Percentiles rank a stretch among this genome's conserved stretches.
Conservation (phyloP, 2,797 vertebrate species). For the Acomys russatus region DNA sequence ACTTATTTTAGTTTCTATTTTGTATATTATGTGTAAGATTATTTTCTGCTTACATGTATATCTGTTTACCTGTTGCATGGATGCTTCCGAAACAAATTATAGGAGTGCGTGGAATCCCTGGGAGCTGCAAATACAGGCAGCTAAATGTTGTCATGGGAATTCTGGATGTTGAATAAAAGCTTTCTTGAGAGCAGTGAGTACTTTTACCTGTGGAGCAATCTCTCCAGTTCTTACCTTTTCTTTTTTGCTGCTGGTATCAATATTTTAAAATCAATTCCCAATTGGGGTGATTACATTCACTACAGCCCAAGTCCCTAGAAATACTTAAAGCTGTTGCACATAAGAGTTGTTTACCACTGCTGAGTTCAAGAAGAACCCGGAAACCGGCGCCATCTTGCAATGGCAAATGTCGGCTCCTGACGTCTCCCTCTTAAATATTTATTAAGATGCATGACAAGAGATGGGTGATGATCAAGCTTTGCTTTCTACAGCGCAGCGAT, state of each 20-base stretch:
- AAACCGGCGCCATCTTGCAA: too few relatives aligned
- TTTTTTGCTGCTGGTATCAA: background rate
- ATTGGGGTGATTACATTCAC: conserved; percentile 17
- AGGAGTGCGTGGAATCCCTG: background rate
- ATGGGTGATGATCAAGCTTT: too few relatives aligned
- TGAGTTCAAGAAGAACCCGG: too few relatives aligned
- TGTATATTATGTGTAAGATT: background rate
- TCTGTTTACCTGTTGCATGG: background rate
- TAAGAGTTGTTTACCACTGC: too few relatives aligned
- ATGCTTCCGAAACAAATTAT: fast-evolving
- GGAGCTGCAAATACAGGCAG: background rate
- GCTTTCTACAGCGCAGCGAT: too few relatives aligned
- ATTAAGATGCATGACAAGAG: too few relatives aligned
- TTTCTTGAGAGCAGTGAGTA: background rate
- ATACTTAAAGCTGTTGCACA: background rate
- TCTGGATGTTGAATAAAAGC: background rate
- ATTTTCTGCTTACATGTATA: background rate
- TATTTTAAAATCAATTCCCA: background rate
- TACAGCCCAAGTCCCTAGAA: conserved; percentile 43
- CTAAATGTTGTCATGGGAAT: background rate
- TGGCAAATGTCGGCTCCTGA: too few relatives aligned
- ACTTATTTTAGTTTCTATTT: background rate
- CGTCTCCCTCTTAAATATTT: too few relatives aligned
- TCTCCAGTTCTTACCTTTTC: background rate
- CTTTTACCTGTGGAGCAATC: background rate